These are phyloP conservation scores for Aphodius sticticus DNA, from an alignment of 2,888 invertebrate genomes.

Conservation along the genomic window DNA sequence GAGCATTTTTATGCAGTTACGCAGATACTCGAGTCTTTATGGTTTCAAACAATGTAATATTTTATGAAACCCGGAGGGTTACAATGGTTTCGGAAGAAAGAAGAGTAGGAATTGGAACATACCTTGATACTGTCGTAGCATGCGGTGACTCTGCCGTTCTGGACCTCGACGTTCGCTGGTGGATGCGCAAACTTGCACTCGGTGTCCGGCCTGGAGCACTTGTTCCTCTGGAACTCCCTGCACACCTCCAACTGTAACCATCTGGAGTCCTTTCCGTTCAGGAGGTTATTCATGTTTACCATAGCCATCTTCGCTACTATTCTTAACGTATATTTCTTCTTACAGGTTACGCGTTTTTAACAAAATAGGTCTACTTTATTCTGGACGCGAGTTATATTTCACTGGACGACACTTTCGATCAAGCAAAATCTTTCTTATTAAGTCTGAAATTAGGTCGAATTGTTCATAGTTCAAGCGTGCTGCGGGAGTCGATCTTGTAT, in stretches of 20 bases:
- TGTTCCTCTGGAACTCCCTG: constrained; percentile 99
- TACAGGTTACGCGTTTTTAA: background rate
- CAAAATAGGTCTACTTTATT: constrained; percentile 17
- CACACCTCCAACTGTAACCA: constrained; percentile 99
- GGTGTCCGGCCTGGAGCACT: constrained; percentile 98
- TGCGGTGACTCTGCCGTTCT: constrained; percentile 99
- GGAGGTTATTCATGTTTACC: constrained; percentile 96
- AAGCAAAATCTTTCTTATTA: constrained; percentile 7
- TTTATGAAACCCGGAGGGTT: no score
- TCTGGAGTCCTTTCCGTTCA: constrained; percentile 98
- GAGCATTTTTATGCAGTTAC: no score
- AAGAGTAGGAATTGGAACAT: constrained; percentile 56
- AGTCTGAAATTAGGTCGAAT: constrained; percentile 12
- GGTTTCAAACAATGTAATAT: no score
- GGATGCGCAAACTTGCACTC: constrained; percentile 99
- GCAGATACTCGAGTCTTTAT: no score
- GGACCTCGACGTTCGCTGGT: constrained; percentile 98
- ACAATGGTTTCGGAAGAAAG: background rate
- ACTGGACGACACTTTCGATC: constrained; percentile 35
- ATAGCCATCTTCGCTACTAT: constrained; percentile 71
- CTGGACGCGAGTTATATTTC: constrained; percentile 47
- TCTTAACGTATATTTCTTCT: constrained; percentile 7
- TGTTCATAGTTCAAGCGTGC: constrained; percentile 12
- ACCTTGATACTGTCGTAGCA: constrained; percentile 99
- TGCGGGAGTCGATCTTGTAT: background rate